Percentiles rank a stretch among this genome's conserved stretches.
These are phyloP conservation scores for Benthosema pterotum DNA, from an alignment of 2,797 vertebrate species.

Conservation along the genomic window DNA sequence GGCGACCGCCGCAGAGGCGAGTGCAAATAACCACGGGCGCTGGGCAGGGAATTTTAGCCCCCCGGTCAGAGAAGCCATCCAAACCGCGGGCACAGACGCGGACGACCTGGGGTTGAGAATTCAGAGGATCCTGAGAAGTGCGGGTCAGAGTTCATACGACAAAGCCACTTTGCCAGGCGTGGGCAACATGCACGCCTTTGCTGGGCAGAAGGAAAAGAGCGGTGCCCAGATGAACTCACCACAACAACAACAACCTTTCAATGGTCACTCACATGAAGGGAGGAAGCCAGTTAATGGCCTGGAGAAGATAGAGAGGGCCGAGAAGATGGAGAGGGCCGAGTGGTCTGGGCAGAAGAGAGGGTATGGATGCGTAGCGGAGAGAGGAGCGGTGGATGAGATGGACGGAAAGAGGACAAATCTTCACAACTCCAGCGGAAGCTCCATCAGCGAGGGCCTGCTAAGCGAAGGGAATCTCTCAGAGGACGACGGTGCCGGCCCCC, in stretches of 20 bases:
- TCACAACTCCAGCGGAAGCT: background rate
- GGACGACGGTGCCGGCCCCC: constrained; percentile 82
- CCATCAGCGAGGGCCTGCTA: constrained; percentile 84
- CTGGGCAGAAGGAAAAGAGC: constrained; percentile 65
- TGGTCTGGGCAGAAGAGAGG: constrained; percentile 24
- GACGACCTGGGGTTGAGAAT: constrained; percentile 76
- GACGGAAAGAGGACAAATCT: constrained; percentile 1
- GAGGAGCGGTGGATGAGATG: constrained; percentile 20
- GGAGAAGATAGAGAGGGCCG: constrained; percentile 30
- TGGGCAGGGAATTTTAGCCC: constrained; percentile 80
- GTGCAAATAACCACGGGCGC: constrained; percentile 45
- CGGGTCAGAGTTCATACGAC: constrained; percentile 81
- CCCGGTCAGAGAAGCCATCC: constrained; percentile 76
- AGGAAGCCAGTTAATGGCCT: constrained; percentile 37
- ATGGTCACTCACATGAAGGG: constrained; percentile 36
- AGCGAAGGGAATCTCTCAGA: constrained; percentile 91
- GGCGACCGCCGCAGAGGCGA: constrained; percentile 71
- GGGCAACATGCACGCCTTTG: constrained; percentile 82
- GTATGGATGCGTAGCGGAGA: background rate
- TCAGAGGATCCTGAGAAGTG: constrained; percentile 81
- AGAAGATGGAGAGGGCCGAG: constrained; percentile 36
- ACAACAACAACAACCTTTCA: constrained; percentile 24
- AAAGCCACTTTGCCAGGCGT: constrained; percentile 82
- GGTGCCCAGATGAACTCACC: constrained; percentile 56
- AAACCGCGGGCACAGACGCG: constrained; percentile 51